A percentile compares a stretch with the other conserved stretches of the same genome.
Evolutionary conservation across 2,888 invertebrate genomes (phyloP).

Genomic region (Liposcelis brunnea): DNA sequence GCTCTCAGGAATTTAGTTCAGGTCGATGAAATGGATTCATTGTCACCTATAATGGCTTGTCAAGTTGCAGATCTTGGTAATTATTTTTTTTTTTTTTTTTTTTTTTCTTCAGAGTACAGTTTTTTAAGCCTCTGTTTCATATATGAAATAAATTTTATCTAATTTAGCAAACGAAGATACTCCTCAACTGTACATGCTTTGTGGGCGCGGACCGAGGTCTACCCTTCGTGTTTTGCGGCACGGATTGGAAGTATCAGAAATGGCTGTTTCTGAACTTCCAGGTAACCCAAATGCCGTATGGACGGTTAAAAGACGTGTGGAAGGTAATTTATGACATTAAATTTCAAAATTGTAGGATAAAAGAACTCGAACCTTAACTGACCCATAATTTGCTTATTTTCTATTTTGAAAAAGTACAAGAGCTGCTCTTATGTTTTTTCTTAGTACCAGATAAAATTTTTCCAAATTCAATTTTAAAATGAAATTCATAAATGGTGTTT

Average conservation of each 20-base stretch:
- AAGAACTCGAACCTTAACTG: conserved; percentile 12
- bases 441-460: too few relatives aligned
- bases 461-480: too few relatives aligned
- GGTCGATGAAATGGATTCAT: conserved; percentile 92
- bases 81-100: conserved; percentile 11
- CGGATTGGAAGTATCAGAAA: conserved; percentile 96
- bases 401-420: too few relatives aligned
- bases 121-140: too few relatives aligned
- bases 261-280: conserved; percentile 99
- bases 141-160: too few relatives aligned
- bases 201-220: conserved; percentile 90
- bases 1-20: conserved; percentile 83
- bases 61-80: conserved; percentile 66
- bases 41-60: conserved; percentile 74
- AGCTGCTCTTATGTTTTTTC: too few relatives aligned
- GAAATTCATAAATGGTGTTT: too few relatives aligned
- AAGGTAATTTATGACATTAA: conserved; percentile 53
- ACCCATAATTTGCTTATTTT: too few relatives aligned
- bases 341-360: too few relatives aligned
- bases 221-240: conserved; percentile 85
- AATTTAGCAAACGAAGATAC: conserved; percentile 94
- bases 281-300: conserved; percentile 99
- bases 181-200: conserved; percentile 90
- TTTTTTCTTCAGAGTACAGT: neutral
- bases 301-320: conserved; percentile 92